These are phyloP conservation scores for Papilio polyxenes DNA, from an alignment of 1,140 invertebrate genomes.

Conservation along the genomic window DNA sequence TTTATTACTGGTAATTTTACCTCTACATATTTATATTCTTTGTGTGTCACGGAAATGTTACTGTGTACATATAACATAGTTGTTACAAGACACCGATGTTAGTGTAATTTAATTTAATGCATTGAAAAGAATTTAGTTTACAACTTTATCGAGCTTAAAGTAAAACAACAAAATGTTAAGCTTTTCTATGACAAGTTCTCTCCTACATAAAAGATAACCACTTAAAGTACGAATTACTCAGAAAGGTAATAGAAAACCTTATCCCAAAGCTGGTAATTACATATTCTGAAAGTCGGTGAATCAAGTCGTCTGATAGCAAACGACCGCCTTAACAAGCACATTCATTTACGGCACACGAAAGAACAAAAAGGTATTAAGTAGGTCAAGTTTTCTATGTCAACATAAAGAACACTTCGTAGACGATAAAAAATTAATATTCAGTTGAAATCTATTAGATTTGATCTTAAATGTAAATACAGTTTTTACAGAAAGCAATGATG, in stretches of 20 bases:
- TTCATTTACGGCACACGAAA: conserved; percentile 29
- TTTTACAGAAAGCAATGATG: too few species aligned
- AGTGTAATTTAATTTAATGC: too few species aligned
- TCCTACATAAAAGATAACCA: not conserved
- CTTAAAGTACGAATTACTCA: not conserved
- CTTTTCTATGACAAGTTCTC: not conserved
- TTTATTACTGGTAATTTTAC: not conserved
- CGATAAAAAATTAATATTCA: not conserved
- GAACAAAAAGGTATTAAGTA: conserved; percentile 3
- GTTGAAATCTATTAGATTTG: not conserved
- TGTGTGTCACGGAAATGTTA: not conserved
- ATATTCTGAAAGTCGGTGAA: not conserved
- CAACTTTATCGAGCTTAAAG: too few species aligned
- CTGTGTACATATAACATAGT: not conserved
- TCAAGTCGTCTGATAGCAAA: conserved; percentile 9
- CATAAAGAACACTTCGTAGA: not conserved
- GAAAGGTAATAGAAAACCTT: not conserved
- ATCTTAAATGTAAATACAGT: not conserved
- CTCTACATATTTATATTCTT: not conserved
- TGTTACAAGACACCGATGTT: too few species aligned
- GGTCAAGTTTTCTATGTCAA: conserved; percentile 26
- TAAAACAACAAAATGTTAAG: not conserved
- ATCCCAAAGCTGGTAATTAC: not conserved
- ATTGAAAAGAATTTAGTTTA: too few species aligned
- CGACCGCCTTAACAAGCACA: conserved; percentile 29